Evolutionary conservation across 35 echinoderm and acorn worm species (phyloP).

Genomic region (Anneissia japonica): DNA sequence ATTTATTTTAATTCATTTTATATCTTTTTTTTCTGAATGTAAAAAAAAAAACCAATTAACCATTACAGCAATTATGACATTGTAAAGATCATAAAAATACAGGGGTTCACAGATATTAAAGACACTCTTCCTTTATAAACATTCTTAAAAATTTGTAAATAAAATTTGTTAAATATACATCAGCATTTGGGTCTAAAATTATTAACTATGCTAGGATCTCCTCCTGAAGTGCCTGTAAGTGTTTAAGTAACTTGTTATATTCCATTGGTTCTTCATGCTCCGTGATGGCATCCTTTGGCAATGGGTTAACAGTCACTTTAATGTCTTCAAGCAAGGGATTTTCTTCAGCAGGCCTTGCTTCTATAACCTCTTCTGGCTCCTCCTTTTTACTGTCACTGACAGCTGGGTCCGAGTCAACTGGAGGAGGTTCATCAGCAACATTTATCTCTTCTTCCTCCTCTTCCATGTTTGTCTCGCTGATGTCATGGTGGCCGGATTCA

Average conservation of each 20-base stretch:
- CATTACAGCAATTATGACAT: too few species aligned
- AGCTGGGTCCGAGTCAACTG: background rate
- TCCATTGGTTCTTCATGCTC: background rate
- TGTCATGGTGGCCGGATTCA: background rate
- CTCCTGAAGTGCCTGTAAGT: background rate
- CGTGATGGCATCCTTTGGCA: background rate
- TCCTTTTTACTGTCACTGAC: background rate
- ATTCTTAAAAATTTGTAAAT: background rate
- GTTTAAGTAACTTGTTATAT: background rate
- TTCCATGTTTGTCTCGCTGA: background rate
- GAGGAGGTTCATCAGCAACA: background rate
- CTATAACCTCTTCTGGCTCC: background rate
- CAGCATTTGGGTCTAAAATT: background rate
- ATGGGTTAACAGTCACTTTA: background rate
- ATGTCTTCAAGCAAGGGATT: background rate
- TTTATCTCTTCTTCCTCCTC: conserved; percentile 5
- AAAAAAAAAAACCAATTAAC: too few species aligned
- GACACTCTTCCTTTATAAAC: too few species aligned
- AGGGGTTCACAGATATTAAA: too few species aligned
- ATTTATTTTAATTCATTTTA: too few species aligned
- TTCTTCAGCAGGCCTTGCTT: background rate
- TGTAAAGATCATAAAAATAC: too few species aligned
- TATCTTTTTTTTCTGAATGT: too few species aligned
- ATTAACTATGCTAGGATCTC: background rate
- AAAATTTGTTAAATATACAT: background rate